Base-by-base conservation (phyloP, 2,797 vertebrate genomes). In the Lacerta viridis region DNA sequence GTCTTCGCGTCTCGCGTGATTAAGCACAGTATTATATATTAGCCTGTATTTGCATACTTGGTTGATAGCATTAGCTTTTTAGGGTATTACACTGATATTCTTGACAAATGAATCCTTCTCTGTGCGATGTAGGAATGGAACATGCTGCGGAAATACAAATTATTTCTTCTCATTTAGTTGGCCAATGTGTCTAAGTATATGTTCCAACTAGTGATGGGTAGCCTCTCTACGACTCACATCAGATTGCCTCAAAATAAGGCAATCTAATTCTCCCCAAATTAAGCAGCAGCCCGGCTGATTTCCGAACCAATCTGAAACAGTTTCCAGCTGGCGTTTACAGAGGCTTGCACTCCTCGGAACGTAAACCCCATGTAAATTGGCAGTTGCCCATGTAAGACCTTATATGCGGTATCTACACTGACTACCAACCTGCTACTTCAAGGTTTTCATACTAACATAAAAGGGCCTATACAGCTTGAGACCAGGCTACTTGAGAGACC, bases 1-100 rank as follows among this genome's bases (percentile, higher is more conserved):
- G n/a, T 36, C 77, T 80, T 3, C 5, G 7, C 3, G 0, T 0
- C 68, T 18, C 27, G 4, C 0, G 3, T 83, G 1, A 4, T 11
- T 15, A 76, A 4, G 1, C 0, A 5, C 0, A 71, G 69, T 71
- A n/a, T 71, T 33, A 17, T 17, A n/a, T 23, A 71, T 71, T n/a
- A n/a, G n/a, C 7, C 59, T 23, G 20, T 20, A 64, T 64, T 6
- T n/a, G n/a, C 15, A 71, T 11, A 71, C 29, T 29, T n/a, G 68
- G 29, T 71, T n/a, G 27, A 7, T 29, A 71, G 11, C 68, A 69
- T 72, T 18, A 2, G 11, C 15, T 72, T 72, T 72, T 72, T 72
- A 74, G 36, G 33, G 33, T 74, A 74, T 36, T 33, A 39, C 71
- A 74, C 71, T 74, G n/a, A 72, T 71, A 71, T 33, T 33, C n/a